A percentile compares a stretch with the other conserved stretches of the same genome.
These are phyloP conservation scores for Phymatocera aterrima DNA, from an alignment of 2,888 invertebrate genomes.

Conservation along the genomic window DNA sequence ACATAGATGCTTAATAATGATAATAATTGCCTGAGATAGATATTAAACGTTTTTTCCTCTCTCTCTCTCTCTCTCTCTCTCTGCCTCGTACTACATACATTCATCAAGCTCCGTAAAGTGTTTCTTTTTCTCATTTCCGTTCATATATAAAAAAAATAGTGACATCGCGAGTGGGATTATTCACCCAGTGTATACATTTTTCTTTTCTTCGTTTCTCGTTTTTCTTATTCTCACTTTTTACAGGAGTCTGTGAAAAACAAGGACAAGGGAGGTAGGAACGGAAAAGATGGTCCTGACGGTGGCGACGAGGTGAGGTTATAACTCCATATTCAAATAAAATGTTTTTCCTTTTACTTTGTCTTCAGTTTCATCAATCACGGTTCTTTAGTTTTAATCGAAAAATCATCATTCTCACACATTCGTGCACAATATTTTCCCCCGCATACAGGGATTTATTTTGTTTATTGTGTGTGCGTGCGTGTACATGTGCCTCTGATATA, in stretches of 20 bases:
- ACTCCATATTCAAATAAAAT: neutral
- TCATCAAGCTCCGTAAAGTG: no score
- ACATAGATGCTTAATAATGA: constrained; percentile 4
- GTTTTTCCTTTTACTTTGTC: neutral
- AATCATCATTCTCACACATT: no score
- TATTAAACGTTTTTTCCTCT: constrained; percentile 44
- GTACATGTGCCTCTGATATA: no score
- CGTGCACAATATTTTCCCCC: no score
- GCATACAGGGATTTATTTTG: no score
- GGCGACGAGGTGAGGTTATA: constrained; percentile 73
- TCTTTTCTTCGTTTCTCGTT: constrained; percentile 4
- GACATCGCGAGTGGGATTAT: no score
- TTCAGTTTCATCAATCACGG: neutral
- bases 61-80: no score
- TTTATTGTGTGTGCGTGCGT: no score
- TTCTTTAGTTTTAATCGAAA: no score
- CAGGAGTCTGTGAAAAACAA: constrained; percentile 72
- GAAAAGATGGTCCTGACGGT: constrained; percentile 69
- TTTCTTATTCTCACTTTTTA: constrained; percentile 57
- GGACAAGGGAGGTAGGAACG: constrained; percentile 73
- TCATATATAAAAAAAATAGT: no score
- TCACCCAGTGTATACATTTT: no score
- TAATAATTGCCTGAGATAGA: constrained; percentile 21
- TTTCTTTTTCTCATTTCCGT: no score
- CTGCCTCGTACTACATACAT: constrained; percentile 1